Percentiles rank a stretch among this genome's conserved stretches.
These are phyloP conservation scores for Toxotes chatareus DNA, from an alignment of 2,113 vertebrate genomes.

Conservation along the genomic window DNA sequence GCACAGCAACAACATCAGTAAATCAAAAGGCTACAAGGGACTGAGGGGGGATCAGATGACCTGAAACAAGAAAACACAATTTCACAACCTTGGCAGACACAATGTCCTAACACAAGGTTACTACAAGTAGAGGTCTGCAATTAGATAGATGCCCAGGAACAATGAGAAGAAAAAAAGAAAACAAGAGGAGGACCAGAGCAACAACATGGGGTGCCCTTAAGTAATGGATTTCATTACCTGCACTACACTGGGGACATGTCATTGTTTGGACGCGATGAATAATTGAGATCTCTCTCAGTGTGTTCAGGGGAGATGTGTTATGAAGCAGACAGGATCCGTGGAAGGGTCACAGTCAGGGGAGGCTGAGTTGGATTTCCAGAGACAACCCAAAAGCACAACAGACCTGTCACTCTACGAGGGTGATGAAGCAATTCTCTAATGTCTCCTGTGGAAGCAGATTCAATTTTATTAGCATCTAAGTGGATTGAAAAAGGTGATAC, in stretches of 20 bases:
- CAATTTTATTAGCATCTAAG: constrained; percentile 22
- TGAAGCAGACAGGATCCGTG: not conserved
- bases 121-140: not conserved
- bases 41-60: not conserved
- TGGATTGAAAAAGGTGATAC: not conserved
- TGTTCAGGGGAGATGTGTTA: constrained; percentile 22
- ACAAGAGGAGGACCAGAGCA: not conserved
- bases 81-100: not conserved
- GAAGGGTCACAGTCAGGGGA: not conserved
- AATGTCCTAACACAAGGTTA: constrained; percentile 27
- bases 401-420: constrained; percentile 16
- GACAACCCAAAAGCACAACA: not conserved
- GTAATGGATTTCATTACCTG: constrained; percentile 45
- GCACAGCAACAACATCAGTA: constrained; percentile 27
- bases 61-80: constrained; percentile 35
- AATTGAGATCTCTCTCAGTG: constrained; percentile 31
- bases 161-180: constrained; percentile 12
- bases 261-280: constrained; percentile 43
- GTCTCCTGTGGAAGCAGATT: constrained; percentile 7
- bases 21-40: constrained; percentile 38
- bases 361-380: constrained; percentile 15
- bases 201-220: constrained; percentile 13
- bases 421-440: constrained; percentile 34
- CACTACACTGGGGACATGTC: constrained; percentile 6
- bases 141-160: not conserved